Conservation (phyloP, 2,113 vertebrate species). For the Phoxinus phoxinus region DNA sequence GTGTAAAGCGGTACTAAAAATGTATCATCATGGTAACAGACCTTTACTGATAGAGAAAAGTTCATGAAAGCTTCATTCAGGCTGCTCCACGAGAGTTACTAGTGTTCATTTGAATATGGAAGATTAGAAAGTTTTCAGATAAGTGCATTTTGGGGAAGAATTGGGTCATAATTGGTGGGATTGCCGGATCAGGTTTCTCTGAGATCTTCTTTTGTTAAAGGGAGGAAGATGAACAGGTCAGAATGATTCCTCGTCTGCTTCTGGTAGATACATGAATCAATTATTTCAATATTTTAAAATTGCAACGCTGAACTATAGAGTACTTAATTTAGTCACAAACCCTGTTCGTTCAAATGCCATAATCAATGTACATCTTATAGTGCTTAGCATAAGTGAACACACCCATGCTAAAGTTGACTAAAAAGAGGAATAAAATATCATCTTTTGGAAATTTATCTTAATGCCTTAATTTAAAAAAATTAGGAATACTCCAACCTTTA, state of each 20-base stretch:
- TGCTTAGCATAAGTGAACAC: no score
- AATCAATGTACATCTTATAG: no score
- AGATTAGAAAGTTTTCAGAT: conserved; percentile 11
- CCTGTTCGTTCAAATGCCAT: no score
- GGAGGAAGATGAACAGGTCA: conserved; percentile 32
- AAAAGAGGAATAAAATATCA: no score
- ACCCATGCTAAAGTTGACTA: no score
- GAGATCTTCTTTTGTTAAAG: neutral
- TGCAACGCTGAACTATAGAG: no score
- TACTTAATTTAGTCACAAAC: no score
- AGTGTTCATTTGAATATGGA: conserved; percentile 9
- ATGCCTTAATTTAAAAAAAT: no score
- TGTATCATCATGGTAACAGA: neutral
- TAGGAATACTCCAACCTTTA: no score
- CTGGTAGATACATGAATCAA: conserved; percentile 35
- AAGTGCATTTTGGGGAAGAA: conserved; percentile 29
- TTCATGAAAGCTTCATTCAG: conserved; percentile 47
- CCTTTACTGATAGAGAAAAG: conserved; percentile 32
- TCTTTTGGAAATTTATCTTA: no score
- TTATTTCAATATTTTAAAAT: neutral
- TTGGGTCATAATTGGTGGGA: conserved; percentile 25
- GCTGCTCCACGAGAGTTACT: conserved; percentile 37
- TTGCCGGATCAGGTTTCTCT: neutral
- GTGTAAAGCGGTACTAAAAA: conserved; percentile 7
- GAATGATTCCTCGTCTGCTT: neutral